Evolutionary conservation across 1,140 invertebrate genomes (phyloP).

Genomic region (Leucophenga varia): DNA sequence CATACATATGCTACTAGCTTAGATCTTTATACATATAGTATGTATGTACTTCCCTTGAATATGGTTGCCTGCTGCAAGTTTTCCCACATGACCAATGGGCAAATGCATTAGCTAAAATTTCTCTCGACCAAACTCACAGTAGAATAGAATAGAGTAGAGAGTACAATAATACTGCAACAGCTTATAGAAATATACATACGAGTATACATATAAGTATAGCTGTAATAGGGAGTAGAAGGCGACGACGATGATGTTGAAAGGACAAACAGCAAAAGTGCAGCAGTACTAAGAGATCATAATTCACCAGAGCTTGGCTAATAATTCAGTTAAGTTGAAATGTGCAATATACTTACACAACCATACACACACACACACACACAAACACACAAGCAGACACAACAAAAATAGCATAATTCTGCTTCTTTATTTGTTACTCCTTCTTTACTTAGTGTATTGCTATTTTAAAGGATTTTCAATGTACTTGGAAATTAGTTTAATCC

Average conservation of each 20-base stretch:
- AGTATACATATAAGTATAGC: too few species aligned
- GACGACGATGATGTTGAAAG: too few species aligned
- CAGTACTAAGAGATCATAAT: slow-evolving; percentile 53
- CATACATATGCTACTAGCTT: too few species aligned
- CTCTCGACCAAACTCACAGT: slow-evolving; percentile 10
- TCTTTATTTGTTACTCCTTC: too few species aligned
- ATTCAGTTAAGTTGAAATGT: slow-evolving; percentile 52
- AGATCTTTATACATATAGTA: too few species aligned
- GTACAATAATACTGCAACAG: too few species aligned
- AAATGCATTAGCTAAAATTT: slow-evolving; percentile 53
- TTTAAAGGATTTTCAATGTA: slow-evolving; percentile 45
- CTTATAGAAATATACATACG: too few species aligned
- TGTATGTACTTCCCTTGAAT: too few species aligned
- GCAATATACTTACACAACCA: slow-evolving; percentile 24
- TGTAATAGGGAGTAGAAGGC: too few species aligned
- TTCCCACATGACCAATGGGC: slow-evolving; percentile 51
- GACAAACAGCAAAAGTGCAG: too few species aligned
- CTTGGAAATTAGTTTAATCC: slow-evolving; percentile 45
- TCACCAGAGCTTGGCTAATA: slow-evolving; percentile 52
- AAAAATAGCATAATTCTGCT: slow-evolving; percentile 1
- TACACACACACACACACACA: slow-evolving; percentile 16
- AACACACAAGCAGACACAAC: slow-evolving; percentile 2
- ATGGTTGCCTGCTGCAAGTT: too few species aligned
- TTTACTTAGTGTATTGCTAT: slow-evolving; percentile 12
- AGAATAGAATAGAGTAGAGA: too few species aligned